Conservation (phyloP, 1,140 invertebrate species). For the Ooceraea biroi region DNA sequence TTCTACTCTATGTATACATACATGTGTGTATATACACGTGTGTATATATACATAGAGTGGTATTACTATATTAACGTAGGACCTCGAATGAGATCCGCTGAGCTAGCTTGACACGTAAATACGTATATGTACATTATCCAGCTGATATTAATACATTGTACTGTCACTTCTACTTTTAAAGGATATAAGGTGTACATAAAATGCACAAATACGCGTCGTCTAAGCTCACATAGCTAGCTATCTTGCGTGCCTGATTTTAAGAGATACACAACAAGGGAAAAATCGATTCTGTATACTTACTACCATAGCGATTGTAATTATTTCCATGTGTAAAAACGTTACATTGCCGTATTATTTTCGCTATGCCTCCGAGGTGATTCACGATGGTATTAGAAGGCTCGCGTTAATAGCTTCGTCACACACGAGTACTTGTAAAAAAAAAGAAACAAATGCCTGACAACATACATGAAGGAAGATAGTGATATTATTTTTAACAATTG, state of each 20-base stretch:
- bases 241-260: conserved; percentile 64
- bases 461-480: conserved; percentile 9
- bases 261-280: conserved; percentile 62
- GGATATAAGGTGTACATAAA: conserved; percentile 64
- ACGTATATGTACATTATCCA: conserved; percentile 67
- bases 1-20: too few relatives aligned
- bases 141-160: conserved; percentile 66
- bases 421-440: not conserved
- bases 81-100: conserved; percentile 23
- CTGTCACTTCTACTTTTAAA: conserved; percentile 44
- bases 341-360: not conserved
- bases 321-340: conserved; percentile 15
- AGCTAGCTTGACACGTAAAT: conserved; percentile 65
- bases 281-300: conserved; percentile 31
- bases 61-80: conserved; percentile 60
- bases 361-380: not conserved
- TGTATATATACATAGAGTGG: conserved; percentile 57
- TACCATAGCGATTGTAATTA: conserved; percentile 23
- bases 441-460: too few relatives aligned
- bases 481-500: conserved; percentile 40
- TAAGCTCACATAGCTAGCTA: conserved; percentile 40
- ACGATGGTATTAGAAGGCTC: not conserved
- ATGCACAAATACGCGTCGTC: conserved; percentile 52
- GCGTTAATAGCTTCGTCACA: not conserved
- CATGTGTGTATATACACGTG: not conserved